Conservation (phyloP, 2,888 invertebrate genomes). For the Pseudococcus viburni region DNA sequence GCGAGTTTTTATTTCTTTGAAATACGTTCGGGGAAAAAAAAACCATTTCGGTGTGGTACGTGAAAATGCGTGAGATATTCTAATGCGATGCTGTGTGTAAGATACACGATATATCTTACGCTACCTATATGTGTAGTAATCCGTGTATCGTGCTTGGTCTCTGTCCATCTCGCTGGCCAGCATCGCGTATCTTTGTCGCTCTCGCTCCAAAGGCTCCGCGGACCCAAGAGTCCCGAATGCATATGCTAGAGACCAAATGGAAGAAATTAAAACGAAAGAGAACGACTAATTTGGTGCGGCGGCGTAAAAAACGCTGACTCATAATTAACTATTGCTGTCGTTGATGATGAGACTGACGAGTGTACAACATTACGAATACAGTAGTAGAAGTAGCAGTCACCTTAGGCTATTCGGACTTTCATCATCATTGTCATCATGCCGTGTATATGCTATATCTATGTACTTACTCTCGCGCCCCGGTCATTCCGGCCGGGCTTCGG, state of each 20-base stretch:
- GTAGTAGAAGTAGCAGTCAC: conserved; percentile 59
- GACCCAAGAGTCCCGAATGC: neutral
- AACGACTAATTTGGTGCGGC: conserved; percentile 66
- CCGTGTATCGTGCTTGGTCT: neutral
- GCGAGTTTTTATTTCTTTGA: conserved; percentile 52
- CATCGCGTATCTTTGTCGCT: neutral
- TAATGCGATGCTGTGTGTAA: conserved; percentile 32
- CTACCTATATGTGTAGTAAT: neutral
- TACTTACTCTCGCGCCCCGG: neutral
- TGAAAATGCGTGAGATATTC: conserved; percentile 67
- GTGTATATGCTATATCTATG: conserved; percentile 2
- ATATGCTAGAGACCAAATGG: neutral
- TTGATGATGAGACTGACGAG: conserved; percentile 66
- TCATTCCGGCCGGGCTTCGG: neutral
- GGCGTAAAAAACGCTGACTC: conserved; percentile 66
- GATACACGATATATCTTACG: conserved; percentile 20
- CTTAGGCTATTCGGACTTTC: conserved; percentile 59
- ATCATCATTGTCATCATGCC: conserved; percentile 51
- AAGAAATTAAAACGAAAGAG: conserved; percentile 61
- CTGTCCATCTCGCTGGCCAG: neutral
- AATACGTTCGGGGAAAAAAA: conserved; percentile 56
- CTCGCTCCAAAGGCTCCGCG: neutral
- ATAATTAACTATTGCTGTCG: conserved; percentile 66
- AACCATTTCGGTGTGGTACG: conserved; percentile 59
- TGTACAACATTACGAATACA: conserved; percentile 49